These are phyloP conservation scores for Rynchops niger DNA, from an alignment of 2,113 vertebrate species.

Conservation along the genomic window DNA sequence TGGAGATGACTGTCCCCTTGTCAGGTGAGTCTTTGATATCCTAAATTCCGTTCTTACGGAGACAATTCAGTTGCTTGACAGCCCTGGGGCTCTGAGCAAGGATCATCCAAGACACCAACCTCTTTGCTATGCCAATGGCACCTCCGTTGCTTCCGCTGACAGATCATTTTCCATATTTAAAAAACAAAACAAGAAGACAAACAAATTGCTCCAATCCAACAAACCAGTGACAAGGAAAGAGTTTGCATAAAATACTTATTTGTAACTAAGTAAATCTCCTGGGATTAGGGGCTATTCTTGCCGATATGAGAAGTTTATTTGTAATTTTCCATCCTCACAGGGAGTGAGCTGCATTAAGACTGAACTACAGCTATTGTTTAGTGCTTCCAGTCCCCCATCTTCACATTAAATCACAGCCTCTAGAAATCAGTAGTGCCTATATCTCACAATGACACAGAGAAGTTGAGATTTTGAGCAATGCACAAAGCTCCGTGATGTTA, in stretches of 20 bases:
- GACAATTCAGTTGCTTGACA: neutral
- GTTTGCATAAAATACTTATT: neutral
- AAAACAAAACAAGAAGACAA: neutral
- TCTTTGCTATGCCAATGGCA: neutral
- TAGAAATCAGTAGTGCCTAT: neutral
- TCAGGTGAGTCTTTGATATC: neutral
- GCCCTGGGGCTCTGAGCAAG: neutral
- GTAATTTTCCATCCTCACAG: neutral
- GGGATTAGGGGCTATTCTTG: slow-evolving; percentile 10
- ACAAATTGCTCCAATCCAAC: neutral
- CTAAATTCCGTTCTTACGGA: neutral
- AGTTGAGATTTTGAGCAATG: neutral
- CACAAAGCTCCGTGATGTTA: neutral
- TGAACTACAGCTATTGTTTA: neutral
- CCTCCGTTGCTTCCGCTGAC: neutral
- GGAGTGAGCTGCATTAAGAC: neutral
- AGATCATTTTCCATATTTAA: neutral
- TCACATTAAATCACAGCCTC: neutral
- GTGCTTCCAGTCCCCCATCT: neutral
- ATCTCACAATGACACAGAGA: neutral
- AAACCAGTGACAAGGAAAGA: neutral
- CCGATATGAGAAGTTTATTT: neutral
- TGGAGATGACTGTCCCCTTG: neutral
- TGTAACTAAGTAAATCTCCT: neutral
- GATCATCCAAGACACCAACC: neutral